These are phyloP conservation scores for Lydus trimaculatus DNA, from an alignment of 2,888 invertebrate genomes.

Conservation along the genomic window DNA sequence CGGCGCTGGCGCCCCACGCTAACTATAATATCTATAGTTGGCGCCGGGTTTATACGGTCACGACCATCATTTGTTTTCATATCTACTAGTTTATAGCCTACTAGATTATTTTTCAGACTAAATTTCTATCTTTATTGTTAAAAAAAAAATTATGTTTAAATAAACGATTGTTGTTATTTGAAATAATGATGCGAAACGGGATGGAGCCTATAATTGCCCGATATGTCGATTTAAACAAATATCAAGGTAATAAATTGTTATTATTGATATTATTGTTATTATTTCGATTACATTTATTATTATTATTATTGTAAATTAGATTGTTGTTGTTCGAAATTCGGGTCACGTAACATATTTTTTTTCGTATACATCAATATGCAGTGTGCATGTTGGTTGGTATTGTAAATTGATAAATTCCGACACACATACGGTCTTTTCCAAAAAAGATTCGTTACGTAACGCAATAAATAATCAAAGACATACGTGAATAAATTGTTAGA, in stretches of 20 bases:
- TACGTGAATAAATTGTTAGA: background rate
- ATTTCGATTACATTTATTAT: background rate
- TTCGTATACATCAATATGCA: background rate
- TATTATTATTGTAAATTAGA: background rate
- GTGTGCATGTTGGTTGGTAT: background rate
- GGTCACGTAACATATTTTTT: slow-evolving; percentile 1
- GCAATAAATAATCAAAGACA: background rate
- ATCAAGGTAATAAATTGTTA: slow-evolving; percentile 40
- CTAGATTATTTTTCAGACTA: background rate
- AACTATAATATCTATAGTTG: background rate
- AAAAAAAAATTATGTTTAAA: background rate
- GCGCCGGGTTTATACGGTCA: slow-evolving; percentile 1
- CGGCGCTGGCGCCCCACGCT: slow-evolving; percentile 6
- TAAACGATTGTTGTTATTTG: background rate
- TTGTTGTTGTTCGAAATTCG: background rate
- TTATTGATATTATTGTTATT: background rate
- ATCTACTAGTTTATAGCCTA: background rate
- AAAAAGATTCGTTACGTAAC: no score
- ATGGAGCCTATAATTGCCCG: slow-evolving; percentile 40
- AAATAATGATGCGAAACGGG: background rate
- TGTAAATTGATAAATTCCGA: background rate
- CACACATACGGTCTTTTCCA: background rate
- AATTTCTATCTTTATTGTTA: background rate
- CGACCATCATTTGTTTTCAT: background rate
- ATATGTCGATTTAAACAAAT: slow-evolving; percentile 44